phyloP scores from a whole-genome alignment of 2,797 vertebrate genomes.

The Cryptoprocta ferox region DNA sequence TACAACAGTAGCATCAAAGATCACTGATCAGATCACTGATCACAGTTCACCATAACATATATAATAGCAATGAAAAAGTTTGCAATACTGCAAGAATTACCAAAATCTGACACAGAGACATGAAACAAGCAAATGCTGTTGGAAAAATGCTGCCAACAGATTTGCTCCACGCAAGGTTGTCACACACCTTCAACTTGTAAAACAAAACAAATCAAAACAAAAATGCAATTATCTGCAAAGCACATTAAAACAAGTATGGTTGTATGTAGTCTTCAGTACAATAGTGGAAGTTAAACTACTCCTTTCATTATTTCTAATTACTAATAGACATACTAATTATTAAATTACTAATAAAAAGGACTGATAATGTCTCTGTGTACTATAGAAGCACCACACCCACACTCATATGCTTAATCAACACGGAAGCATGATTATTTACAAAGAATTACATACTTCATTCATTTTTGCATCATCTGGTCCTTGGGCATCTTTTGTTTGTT shows the following conservation, averaged over 20 bases:
- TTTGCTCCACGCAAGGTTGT: not conserved
- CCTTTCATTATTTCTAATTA: conserved; percentile 16
- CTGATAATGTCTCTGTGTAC: not conserved
- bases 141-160: not conserved
- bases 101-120: not conserved
- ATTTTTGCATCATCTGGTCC: conserved; percentile 94
- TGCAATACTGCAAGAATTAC: not conserved
- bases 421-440: conserved; percentile 22
- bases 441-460: conserved; percentile 92
- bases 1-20: not conserved
- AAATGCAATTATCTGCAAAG: not conserved
- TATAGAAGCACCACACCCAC: not conserved
- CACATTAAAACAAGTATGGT: not conserved
- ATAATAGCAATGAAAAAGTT: not conserved
- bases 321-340: not conserved
- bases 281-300: not conserved
- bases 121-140: not conserved
- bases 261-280: not conserved
- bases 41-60: not conserved
- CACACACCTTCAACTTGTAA: not conserved
- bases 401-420: not conserved
- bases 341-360: conserved; percentile 26
- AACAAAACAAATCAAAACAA: not conserved
- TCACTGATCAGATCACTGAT: not conserved
- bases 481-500: conserved; percentile 98